Base-by-base conservation (phyloP, 2,797 vertebrate species). In the Falco peregrinus region DNA sequence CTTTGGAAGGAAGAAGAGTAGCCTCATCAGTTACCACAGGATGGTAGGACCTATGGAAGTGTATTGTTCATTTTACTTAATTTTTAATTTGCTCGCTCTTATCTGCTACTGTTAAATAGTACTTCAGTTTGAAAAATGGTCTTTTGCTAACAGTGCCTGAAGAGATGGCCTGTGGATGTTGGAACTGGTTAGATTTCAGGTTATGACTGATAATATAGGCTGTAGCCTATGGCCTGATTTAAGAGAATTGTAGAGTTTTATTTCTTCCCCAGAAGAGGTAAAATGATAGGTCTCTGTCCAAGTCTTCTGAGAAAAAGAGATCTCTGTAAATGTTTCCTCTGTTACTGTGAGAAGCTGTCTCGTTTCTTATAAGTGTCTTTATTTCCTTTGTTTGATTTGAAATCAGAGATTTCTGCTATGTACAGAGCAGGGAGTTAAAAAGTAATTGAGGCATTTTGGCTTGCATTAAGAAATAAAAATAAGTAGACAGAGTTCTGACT, bases 301-400 rank as follows among this genome's bases (percentile, higher is more conserved):
- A 84, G 59, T n/a, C 48, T 67, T 86, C 63, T 37, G 70, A 93
- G 69, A 77, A 81, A 92, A 95, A 47, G 67, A 69, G 13, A 47
- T 61, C 57, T 37, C 20, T 64, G 3, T 56, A 2, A 22, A 11
- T 48, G 37, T 79, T 93, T 73, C 59, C 26, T 75, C 43, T 74
- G 74, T 92, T 87, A 8, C 25, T 86, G 26, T 1, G 13, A 88
- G 70, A 51, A 79, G 31, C 50, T 93, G 87, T 73, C 74, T 87
- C 25, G 65, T 59, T 94, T 84, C 89, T 90, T 86, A 81, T 28
- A 82, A 56, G 51, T 56, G 63, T 48, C 84, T 93, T 35, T 47
- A 54, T 71, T 89, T 76, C 68, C 69, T 78, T 48, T 91, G 41
- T 91, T 94, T 93, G 59, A 80, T 89, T 87, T 77, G 80, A 93